Evolutionary conservation across 2,888 invertebrate species (phyloP), one percentile per base, ranked within the genome.

Genomic region (Sinodicranocentrus sp.): DNA sequence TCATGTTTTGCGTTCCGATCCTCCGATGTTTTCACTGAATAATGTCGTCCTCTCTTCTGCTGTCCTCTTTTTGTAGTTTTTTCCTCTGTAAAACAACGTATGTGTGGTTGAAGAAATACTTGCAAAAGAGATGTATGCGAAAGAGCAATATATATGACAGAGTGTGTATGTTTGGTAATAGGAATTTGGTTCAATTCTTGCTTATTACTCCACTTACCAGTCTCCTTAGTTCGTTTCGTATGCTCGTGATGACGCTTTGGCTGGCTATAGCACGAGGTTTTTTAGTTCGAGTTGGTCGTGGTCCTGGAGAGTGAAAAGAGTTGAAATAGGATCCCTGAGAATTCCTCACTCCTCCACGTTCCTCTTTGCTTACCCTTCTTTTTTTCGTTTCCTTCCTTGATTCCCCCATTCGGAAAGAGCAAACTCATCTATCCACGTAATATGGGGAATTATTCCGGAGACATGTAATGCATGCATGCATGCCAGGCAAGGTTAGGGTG

Each of bases 1-100:
- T 76, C 67, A 39, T 76, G 65, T 67, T 76, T 75, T 67, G 23
- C 52, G 57, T 54, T 75, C 10, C 33, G 52, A 73, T 71, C 71
- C 52, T n/a, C 5, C 15, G 25, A 44, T 63, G 63, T 59, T 21
- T 65, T 76, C 67, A 54, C 54, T 76, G 76, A 67, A 76, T 75
- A 17, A 76, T 76, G 76, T 57, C 57, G 67, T 67, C 75, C 23
- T n/a, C n/a, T 28, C 28, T 17, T 63, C 39, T 25, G 17, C 67
- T 54, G 39, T 43, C 72, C 48, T 39, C 23, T 13, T 71, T 3
- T 52, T 33, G 65, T 39, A 21, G 57, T 57, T 10, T n/a, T 28
- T 19, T 65, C 39, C 54, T 76, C 63, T 75, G 67, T 52, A 67
- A 76, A 65, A 67, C 65, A 54, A 67, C 76, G 57, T 67, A 21